Percentiles rank a stretch among this genome's conserved stretches.
Conservation (phyloP, 1,140 invertebrate genomes). For the Doryteuthis pealeii region DNA sequence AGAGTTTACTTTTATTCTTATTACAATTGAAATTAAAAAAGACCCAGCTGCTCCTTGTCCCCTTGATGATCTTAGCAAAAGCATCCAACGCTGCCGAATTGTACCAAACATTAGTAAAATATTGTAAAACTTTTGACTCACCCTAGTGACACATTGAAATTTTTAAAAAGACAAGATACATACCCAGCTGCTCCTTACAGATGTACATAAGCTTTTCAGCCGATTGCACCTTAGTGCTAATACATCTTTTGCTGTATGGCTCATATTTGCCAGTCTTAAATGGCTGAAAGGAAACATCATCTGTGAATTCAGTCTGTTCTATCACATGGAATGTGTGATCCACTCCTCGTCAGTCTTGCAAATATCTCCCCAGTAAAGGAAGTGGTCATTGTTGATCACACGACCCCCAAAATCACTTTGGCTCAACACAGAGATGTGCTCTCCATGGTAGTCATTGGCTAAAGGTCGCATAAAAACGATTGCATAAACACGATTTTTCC, state of each 20-base stretch:
- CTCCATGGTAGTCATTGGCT: slow-evolving; percentile 94
- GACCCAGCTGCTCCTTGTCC: too few relatives aligned
- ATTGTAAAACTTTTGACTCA: too few relatives aligned
- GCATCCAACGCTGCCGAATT: too few relatives aligned
- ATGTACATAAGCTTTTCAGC: slow-evolving; percentile 98
- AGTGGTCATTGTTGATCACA: slow-evolving; percentile 98
- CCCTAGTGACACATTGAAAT: too few relatives aligned
- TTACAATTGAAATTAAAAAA: too few relatives aligned
- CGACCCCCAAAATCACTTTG: slow-evolving; percentile 94
- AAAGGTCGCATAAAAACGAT: slow-evolving; percentile 93
- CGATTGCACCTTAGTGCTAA: slow-evolving; percentile 87
- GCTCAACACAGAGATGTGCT: slow-evolving; percentile 95
- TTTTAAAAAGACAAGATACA: slow-evolving; percentile 29
- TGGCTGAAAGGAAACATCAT: slow-evolving; percentile 96
- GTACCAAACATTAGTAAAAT: too few relatives aligned
- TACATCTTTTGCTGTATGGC: slow-evolving; percentile 89
- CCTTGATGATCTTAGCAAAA: too few relatives aligned
- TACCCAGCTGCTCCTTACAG: slow-evolving; percentile 95
- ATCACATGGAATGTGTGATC: slow-evolving; percentile 93
- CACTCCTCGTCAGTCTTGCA: slow-evolving; percentile 84
- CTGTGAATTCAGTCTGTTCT: slow-evolving; percentile 98
- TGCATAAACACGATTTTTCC: slow-evolving; percentile 97
- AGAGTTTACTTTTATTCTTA: too few relatives aligned
- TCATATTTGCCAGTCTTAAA: slow-evolving; percentile 97
- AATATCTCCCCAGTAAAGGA: slow-evolving; percentile 98